phyloP scores from a whole-genome alignment of 1,140 invertebrate species.

The Drosophila nikananu region DNA sequence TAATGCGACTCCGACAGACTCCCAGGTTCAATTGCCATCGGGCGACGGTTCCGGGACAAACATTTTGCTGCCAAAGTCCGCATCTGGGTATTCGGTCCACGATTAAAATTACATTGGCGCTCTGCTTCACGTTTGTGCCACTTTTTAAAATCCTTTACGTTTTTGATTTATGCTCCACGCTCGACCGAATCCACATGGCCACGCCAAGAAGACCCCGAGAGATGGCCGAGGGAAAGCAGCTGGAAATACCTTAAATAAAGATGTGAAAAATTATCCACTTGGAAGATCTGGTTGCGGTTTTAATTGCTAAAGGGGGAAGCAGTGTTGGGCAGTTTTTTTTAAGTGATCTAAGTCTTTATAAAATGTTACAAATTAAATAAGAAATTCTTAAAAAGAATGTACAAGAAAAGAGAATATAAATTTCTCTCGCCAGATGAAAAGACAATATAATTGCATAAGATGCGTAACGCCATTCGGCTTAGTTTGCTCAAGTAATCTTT shows the following conservation, averaged over 20 bases:
- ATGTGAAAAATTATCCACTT: constrained; percentile 30
- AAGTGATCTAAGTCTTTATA: background rate
- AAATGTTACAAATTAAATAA: background rate
- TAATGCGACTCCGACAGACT: background rate
- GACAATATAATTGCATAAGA: background rate
- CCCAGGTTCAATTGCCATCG: background rate
- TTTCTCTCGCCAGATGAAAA: background rate
- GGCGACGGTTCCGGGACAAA: background rate
- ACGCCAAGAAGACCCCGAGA: constrained; percentile 11
- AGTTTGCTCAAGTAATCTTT: no score
- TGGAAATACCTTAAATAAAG: constrained; percentile 33
- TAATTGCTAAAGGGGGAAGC: constrained; percentile 15
- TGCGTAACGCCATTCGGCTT: background rate
- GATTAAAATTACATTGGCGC: constrained; percentile 22
- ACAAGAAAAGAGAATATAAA: no score
- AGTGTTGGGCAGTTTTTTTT: background rate
- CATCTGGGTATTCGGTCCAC: constrained; percentile 9
- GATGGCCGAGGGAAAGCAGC: constrained; percentile 23
- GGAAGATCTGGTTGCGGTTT: constrained; percentile 22
- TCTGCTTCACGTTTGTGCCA: constrained; percentile 61
- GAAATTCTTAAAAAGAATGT: no score
- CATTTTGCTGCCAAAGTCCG: background rate
- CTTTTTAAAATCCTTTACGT: constrained; percentile 38
- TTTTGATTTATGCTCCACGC: constrained; percentile 71
- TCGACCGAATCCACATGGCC: constrained; percentile 63